These are phyloP conservation scores for Neodiprion virginianus DNA, from an alignment of 1,140 invertebrate species.

Conservation along the genomic window DNA sequence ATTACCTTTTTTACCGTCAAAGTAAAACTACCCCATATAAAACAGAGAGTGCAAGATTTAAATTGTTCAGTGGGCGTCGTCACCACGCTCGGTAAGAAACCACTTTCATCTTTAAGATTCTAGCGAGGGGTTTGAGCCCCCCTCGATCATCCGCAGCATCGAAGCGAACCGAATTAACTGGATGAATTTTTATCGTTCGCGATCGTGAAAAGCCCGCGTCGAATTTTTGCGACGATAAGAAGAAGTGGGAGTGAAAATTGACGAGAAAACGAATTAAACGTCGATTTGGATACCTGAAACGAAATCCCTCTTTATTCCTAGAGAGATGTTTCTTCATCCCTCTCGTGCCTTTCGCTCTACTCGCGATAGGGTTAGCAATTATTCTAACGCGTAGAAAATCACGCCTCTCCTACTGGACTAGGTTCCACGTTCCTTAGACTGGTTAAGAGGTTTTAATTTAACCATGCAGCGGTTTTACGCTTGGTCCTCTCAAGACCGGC, in stretches of 20 bases:
- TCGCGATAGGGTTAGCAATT: background rate
- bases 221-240: background rate
- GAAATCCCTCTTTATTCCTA: too few relatives aligned
- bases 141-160: background rate
- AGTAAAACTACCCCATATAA: constrained; percentile 32
- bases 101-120: constrained; percentile 27
- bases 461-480: constrained; percentile 4
- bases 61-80: constrained; percentile 28
- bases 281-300: background rate
- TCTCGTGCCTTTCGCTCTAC: background rate
- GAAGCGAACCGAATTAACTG: background rate
- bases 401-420: background rate
- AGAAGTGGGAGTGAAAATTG: background rate
- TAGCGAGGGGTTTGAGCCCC: background rate
- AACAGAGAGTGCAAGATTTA: constrained; percentile 34
- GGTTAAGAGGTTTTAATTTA: constrained; percentile 12
- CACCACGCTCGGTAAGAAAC: constrained; percentile 24
- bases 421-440: constrained; percentile 9
- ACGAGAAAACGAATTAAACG: background rate
- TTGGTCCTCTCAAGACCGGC: constrained; percentile 29
- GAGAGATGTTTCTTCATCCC: background rate
- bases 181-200: background rate
- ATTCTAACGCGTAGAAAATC: constrained; percentile 3
- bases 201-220: background rate
- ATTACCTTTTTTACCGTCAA: background rate